Evolutionary conservation across 2,113 vertebrate species (phyloP).

Genomic region (Rafetus swinhoei): DNA sequence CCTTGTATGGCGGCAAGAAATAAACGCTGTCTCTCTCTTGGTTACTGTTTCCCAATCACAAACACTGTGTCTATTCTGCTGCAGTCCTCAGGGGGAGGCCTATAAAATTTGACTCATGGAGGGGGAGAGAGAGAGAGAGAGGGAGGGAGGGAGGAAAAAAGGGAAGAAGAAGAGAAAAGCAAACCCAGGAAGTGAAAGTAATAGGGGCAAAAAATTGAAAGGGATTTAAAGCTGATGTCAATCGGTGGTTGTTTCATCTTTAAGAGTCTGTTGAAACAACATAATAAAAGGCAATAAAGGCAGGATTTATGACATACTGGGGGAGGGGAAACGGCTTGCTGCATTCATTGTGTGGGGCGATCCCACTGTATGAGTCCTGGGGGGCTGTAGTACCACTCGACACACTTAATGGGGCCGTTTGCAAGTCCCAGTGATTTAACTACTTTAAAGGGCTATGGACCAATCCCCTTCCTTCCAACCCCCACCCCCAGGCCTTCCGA

Average conservation of each 20-base stretch:
- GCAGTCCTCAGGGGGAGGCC: constrained; percentile 18
- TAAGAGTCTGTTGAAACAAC: constrained; percentile 87
- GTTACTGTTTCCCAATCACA: constrained; percentile 41
- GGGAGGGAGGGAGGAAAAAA: constrained; percentile 11
- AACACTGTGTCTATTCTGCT: constrained; percentile 24
- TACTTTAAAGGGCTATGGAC: rapidly evolving
- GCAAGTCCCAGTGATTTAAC: rapidly evolving
- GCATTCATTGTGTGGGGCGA: constrained; percentile 38
- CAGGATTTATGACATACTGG: constrained; percentile 78
- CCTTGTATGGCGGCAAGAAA: not conserved
- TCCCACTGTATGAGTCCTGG: not conserved
- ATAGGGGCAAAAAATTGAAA: constrained; percentile 76
- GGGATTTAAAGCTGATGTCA: constrained; percentile 83
- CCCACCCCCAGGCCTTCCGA: not conserved
- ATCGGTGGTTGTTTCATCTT: constrained; percentile 75
- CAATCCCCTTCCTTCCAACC: rapidly evolving
- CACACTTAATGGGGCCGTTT: rapidly evolving
- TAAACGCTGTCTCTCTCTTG: not conserved
- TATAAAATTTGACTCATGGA: constrained; percentile 71
- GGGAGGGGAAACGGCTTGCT: constrained; percentile 69
- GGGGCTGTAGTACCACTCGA: not conserved
- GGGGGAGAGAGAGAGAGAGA: constrained; percentile 9
- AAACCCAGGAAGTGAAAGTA: constrained; percentile 69
- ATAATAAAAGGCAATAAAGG: constrained; percentile 86
- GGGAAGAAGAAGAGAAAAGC: constrained; percentile 24